Evolutionary conservation across 1,140 invertebrate genomes (phyloP), one percentile per base, ranked within the genome.

Genomic region (Thalassaphorura encarpata): DNA sequence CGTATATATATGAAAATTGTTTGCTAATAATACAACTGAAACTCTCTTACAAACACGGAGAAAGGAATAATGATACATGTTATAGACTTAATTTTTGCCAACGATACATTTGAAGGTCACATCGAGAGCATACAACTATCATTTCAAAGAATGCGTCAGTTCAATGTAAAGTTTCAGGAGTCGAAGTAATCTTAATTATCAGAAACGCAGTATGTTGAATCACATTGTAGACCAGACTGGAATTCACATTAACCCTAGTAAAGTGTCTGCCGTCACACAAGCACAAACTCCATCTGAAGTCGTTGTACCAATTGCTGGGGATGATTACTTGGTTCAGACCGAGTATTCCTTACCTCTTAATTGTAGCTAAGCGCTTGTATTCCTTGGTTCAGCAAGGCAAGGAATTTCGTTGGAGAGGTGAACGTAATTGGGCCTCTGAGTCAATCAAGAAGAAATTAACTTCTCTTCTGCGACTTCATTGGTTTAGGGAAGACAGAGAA

Each of bases 31-130:
- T n/a, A n/a, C n/a, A n/a, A n/a, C n/a, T n/a, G n/a, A n/a, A n/a
- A n/a, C n/a, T n/a, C n/a, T n/a, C n/a, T n/a, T n/a, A n/a, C n/a
- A n/a, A n/a, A n/a, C n/a, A n/a, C n/a, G n/a, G n/a, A n/a, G n/a
- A n/a, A n/a, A n/a, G n/a, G n/a, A n/a, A n/a, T 39, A 45, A 47
- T 71, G 41, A 58, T 67, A 0, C 75, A 72, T 61, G 36, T 77
- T 8, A 73, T 76, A 63, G 75, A 77, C 45, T 67, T 77, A 5
- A 62, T 77, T 1, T 48, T 73, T n/a, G 69, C 59, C 43, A 61
- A 58, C 13, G 54, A 62, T n/a, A 60, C 54, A 31, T 64, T 68
- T 39, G 56, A 69, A 18, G 64, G 69, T 18, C 74, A 76, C 50
- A 49, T 69, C 21, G 11, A 47, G n/a, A 66, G 72, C 42, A 19